Evolutionary conservation across 2,888 invertebrate species (phyloP), one percentile per base, ranked within the genome.

Genomic region (Clepsis dumicolana): DNA sequence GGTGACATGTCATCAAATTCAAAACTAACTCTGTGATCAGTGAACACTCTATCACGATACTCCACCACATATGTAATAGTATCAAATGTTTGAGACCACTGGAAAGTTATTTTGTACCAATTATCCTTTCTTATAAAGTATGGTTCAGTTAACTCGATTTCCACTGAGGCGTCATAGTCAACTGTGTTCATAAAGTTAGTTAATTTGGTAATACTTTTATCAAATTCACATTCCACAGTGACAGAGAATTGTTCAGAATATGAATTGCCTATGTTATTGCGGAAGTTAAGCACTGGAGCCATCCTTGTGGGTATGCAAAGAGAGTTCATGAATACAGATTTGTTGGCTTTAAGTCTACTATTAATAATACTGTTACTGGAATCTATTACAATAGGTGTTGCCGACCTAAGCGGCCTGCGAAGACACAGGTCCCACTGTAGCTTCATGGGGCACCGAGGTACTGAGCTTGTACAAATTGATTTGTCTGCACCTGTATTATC

Each of bases 191-290:
- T 84, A 76, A 88, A 91, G 73, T 88, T 87, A 0, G 87, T 86
- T 62, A 79, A 78, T 71, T 86, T 88, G 67, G 88, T 79, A 73
- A 87, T 78, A 77, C 79, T 89, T 65, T 87, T 89, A 68, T 91
- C 85, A 71, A 80, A 77, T 78, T 90, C 90, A 80, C 87, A 85
- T 44, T 80, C 72, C 57, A 94, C 76, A 48, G 86, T 80, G 27
- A 94, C 81, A 69, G 84, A 82, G 27, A 94, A 83, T 71, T 91
- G 84, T 79, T 94, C 94, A 57, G 82, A 81, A 76, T 94, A 94
- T 52, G 79, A 72, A 75, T 87, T 84, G 54, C 83, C 73, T 71
- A 81, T 72, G 77, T 87, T 80, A 74, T 83, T 87, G 70, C 82
- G 85, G 73, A 88, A 85, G 74, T 87, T 85, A 35, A 90, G 78